Evolutionary conservation across 2,888 invertebrate species (phyloP).

Genomic region (Drosophila leonis): DNA sequence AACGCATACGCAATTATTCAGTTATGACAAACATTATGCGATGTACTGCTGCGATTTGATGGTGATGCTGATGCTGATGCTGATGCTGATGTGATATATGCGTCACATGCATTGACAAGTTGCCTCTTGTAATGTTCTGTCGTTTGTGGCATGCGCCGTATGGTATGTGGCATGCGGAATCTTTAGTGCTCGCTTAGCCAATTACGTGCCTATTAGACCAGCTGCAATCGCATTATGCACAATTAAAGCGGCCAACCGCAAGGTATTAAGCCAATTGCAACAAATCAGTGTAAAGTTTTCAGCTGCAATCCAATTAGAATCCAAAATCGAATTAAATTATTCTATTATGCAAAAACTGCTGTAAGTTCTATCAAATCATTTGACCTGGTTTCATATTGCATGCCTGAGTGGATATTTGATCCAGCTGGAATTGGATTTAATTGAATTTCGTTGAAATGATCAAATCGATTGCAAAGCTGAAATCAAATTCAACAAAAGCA

Average conservation of each 20-base stretch:
- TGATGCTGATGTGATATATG: slow-evolving; percentile 62
- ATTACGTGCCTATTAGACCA: slow-evolving; percentile 35
- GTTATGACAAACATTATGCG: slow-evolving; percentile 75
- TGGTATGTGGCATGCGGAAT: slow-evolving; percentile 31
- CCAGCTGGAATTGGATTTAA: slow-evolving; percentile 6
- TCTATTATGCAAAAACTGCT: slow-evolving; percentile 40
- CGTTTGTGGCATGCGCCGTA: slow-evolving; percentile 38
- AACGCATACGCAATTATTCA: slow-evolving; percentile 67
- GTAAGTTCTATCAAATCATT: slow-evolving; percentile 20
- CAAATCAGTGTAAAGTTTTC: slow-evolving; percentile 30
- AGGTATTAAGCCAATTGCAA: slow-evolving; percentile 36
- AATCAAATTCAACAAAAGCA: background rate
- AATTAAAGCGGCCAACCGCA: slow-evolving; percentile 36
- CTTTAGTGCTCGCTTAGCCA: slow-evolving; percentile 34
- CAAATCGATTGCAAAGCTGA: background rate
- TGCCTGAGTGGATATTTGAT: slow-evolving; percentile 20
- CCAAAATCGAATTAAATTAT: slow-evolving; percentile 31
- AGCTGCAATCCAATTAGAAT: slow-evolving; percentile 29
- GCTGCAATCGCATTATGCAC: slow-evolving; percentile 31
- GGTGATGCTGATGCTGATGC: slow-evolving; percentile 7
- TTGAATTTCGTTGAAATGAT: slow-evolving; percentile 15
- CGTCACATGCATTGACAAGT: slow-evolving; percentile 48
- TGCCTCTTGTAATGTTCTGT: slow-evolving; percentile 29
- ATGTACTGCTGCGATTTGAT: slow-evolving; percentile 27
- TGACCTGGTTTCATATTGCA: background rate